Conservation (phyloP, 2,113 vertebrate genomes). For the Bufo gargarizans region DNA sequence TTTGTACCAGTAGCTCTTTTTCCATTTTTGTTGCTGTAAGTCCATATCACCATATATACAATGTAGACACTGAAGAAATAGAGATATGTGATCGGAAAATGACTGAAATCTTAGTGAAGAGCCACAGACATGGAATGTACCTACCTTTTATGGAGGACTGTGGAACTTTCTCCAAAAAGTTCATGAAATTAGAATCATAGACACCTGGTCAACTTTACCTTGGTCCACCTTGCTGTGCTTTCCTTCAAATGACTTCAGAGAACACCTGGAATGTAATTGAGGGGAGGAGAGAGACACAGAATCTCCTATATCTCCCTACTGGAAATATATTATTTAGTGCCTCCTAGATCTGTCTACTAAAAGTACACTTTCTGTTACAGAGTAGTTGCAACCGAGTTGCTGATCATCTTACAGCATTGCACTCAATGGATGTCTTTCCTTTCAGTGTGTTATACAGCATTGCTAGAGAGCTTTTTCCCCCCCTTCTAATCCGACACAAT, state of each 20-base stretch:
- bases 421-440: conserved; percentile 69
- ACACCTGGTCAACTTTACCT: conserved; percentile 32
- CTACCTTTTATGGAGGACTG: conserved; percentile 15
- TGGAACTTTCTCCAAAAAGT: background rate
- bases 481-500: conserved; percentile 40
- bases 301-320: conserved; percentile 78
- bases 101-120: background rate
- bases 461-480: conserved; percentile 60
- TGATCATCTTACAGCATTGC: conserved; percentile 78
- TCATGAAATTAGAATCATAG: background rate
- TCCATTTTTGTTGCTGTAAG: too few species aligned
- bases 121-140: background rate
- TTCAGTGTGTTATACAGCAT: conserved; percentile 64
- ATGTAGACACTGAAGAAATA: background rate
- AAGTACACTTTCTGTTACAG: conserved; percentile 63
- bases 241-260: conserved; percentile 72
- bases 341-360: conserved; percentile 64
- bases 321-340: conserved; percentile 92
- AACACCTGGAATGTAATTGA: conserved; percentile 72
- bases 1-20: too few species aligned
- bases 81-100: background rate
- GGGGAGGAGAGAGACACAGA: conserved; percentile 79
- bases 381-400: conserved; percentile 63
- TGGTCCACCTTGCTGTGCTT: conserved; percentile 70
- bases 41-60: background rate